Evolutionary conservation across 2,113 vertebrate genomes (phyloP).

Genomic region (Zapornia atra): DNA sequence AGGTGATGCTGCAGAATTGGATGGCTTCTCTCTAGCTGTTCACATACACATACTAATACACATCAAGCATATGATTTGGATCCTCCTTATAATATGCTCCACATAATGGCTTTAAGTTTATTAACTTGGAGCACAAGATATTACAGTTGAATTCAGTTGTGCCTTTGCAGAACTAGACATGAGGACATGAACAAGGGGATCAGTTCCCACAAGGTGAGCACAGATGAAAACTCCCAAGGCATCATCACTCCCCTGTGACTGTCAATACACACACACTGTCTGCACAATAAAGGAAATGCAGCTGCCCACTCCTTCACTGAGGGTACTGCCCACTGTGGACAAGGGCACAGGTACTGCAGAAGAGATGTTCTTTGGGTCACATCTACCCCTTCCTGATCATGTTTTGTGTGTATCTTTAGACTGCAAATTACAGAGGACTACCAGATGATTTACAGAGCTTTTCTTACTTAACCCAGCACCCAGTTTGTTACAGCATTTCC

Average conservation of each 20-base stretch:
- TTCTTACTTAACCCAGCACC: background rate
- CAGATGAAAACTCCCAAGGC: background rate
- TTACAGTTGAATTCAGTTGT: background rate
- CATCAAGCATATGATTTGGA: background rate
- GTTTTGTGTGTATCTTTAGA: background rate
- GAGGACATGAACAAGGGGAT: background rate
- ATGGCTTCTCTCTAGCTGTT: background rate
- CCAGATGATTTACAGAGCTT: background rate
- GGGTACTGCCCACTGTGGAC: background rate
- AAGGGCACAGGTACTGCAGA: background rate
- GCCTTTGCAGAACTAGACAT: background rate
- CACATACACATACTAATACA: background rate
- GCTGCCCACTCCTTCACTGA: background rate
- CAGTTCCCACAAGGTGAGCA: background rate
- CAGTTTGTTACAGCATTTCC: background rate
- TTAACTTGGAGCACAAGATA: background rate
- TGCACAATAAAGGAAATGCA: background rate
- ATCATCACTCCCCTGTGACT: background rate
- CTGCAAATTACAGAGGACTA: background rate
- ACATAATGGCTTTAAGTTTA: background rate
- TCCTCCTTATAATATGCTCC: background rate
- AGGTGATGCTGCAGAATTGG: background rate
- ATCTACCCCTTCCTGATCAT: background rate
- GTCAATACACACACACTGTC: fast-evolving
- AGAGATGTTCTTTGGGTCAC: background rate